Evolutionary conservation across 2,888 invertebrate genomes (phyloP), one percentile per base, ranked within the genome.

Genomic region (Chloroclysta siterata): DNA sequence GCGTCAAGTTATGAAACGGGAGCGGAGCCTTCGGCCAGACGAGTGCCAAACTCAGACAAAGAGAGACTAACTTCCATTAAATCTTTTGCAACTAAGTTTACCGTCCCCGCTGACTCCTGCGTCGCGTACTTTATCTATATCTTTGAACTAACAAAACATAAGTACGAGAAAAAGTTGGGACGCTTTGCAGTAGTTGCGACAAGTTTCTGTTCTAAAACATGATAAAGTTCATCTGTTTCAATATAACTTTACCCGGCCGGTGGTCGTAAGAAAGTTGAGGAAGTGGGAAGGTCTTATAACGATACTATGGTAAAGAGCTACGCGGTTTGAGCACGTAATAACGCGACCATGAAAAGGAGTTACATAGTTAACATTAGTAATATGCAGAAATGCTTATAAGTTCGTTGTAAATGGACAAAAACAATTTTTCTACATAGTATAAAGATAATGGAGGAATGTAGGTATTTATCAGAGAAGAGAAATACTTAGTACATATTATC

Each of bases 11-110:
- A 88, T 87, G 87, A 86, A 84, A 85, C 85, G 77, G 81, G 81
- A 81, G 82, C 53, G 75, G 65, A 74, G 80, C 80, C 69, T 78
- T 73, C 80, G 81, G 82, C 82, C 85, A 87, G 90, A 85, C 85
- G 85, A 86, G 83, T 82, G 85, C 86, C 84, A 88, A 90, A 91
- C 89, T 90, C 84, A 86, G 87, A 89, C 89, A 90, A 90, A 89
- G 89, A 84, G 87, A 84, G 83, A 82, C 84, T 87, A 89, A 89
- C 90, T 91, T 90, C 91, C 88, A 92, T 92, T 90, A 91, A 92
- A 90, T 91, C 92, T 92, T 92, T 90, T 85, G 88, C 88, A 89
- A 90, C 90, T 80, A 88, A 89, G 84, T 90, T 86, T 78, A 70
- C 71, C 84, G 82, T 83, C 84, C 81, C 78, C 74, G 76, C 81